Conservation (phyloP, 2,797 vertebrate species). For the Sebastolobus altivelis region DNA sequence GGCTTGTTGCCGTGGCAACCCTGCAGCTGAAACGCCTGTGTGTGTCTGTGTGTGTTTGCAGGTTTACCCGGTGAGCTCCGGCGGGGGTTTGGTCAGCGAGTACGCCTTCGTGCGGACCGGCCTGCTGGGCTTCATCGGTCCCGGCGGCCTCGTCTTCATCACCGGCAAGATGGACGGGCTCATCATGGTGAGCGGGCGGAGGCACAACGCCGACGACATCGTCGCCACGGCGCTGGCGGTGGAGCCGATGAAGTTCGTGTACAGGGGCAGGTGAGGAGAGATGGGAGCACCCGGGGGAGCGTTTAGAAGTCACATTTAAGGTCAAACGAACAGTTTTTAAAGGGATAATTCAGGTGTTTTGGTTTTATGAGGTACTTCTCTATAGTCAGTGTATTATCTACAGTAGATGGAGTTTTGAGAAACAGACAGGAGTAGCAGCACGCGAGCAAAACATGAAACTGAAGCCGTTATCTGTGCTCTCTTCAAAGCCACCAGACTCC, state of each 20-base stretch:
- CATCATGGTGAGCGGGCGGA: conserved; percentile 97
- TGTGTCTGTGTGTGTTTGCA: conserved; percentile 58
- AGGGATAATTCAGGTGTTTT: neutral
- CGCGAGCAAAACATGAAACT: neutral
- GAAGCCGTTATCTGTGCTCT: neutral
- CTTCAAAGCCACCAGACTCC: too few species aligned
- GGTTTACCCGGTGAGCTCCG: conserved; percentile 95
- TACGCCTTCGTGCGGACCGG: conserved; percentile 97
- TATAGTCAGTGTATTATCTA: neutral
- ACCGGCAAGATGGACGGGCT: conserved; percentile 99
- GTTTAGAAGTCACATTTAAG: neutral
- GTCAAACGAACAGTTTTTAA: neutral
- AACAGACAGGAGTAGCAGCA: neutral
- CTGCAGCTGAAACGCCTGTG: neutral
- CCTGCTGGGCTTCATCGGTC: conserved; percentile 95
- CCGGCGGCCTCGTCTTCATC: conserved; percentile 96
- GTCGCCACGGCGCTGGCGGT: conserved; percentile 97
- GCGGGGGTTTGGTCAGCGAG: conserved; percentile 95
- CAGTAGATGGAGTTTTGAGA: neutral
- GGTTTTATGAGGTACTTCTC: neutral
- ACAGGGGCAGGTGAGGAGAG: conserved; percentile 93
- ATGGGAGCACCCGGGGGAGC: neutral
- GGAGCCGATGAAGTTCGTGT: conserved; percentile 99
- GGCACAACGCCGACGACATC: conserved; percentile 98
- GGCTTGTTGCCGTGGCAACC: conserved; percentile 35